Percentiles rank a stretch among this genome's conserved stretches.
These are phyloP conservation scores for Ostrea denselamellosa DNA, from an alignment of 1,140 invertebrate species.

Conservation along the genomic window DNA sequence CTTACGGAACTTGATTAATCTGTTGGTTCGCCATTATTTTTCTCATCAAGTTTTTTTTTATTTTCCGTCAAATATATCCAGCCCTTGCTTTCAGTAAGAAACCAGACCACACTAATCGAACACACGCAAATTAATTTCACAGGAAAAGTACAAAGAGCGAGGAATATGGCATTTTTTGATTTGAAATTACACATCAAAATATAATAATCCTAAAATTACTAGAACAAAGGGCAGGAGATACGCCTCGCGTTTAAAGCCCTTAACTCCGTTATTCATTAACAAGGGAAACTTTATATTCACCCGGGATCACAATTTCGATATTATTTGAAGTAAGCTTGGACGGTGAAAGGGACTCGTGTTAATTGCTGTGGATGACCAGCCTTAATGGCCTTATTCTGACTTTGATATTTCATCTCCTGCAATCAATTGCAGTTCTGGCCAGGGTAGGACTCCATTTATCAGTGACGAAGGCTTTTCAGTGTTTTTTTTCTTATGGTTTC, in stretches of 20 bases:
- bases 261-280: background rate
- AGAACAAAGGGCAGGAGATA: background rate
- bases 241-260: background rate
- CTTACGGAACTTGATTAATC: background rate
- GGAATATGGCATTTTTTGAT: background rate
- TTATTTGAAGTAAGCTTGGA: background rate
- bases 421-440: background rate
- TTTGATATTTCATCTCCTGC: slow-evolving; percentile 26
- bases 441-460: background rate
- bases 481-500: background rate
- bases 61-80: background rate
- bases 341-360: background rate
- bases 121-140: background rate
- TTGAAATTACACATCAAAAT: background rate
- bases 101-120: background rate
- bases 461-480: background rate
- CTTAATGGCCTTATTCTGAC: slow-evolving; percentile 6
- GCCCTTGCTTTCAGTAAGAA: background rate
- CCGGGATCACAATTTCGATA: background rate
- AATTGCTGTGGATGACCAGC: slow-evolving; percentile 18
- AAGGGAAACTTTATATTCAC: slow-evolving; percentile 25
- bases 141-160: background rate
- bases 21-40: background rate
- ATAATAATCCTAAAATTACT: background rate
- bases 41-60: background rate